phyloP scores from a whole-genome alignment of 2,888 invertebrate genomes.

The Zaprionus bogoriensis region DNA sequence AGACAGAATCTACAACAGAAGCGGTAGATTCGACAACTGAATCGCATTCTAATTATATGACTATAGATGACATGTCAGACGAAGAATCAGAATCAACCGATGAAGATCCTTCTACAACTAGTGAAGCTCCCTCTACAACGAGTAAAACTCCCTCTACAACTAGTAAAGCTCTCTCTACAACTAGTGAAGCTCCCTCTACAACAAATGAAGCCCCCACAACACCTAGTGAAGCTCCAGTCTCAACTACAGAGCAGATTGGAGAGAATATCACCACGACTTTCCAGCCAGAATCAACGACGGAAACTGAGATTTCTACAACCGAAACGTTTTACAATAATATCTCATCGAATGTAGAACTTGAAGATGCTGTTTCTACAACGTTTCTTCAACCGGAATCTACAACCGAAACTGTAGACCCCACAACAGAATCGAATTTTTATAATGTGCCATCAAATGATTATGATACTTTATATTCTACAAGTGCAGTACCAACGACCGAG shows the following conservation, averaged over 20 bases:
- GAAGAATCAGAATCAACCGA: too few species aligned
- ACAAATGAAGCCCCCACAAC: too few species aligned
- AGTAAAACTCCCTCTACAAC: too few species aligned
- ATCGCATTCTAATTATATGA: too few species aligned
- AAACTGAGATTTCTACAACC: not conserved
- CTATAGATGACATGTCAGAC: too few species aligned
- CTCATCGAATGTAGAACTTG: not conserved
- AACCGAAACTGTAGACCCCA: not conserved
- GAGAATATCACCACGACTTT: not conserved
- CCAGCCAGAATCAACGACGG: not conserved
- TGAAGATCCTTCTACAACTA: too few species aligned
- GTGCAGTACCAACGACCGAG: too few species aligned
- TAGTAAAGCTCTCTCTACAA: too few species aligned
- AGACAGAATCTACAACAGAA: not conserved
- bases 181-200: too few species aligned
- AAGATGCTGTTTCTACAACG: not conserved
- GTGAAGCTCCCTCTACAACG: too few species aligned
- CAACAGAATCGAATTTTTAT: not conserved
- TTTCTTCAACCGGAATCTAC: not conserved
- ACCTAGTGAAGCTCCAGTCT: not conserved
- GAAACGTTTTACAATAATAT: not conserved
- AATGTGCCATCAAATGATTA: not conserved
- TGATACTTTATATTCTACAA: too few species aligned
- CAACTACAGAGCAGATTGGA: not conserved
- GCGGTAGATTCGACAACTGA: not conserved